Evolutionary conservation across 2,113 vertebrate species (phyloP), one percentile per base, ranked within the genome.

Genomic region (Ochotona princeps): DNA sequence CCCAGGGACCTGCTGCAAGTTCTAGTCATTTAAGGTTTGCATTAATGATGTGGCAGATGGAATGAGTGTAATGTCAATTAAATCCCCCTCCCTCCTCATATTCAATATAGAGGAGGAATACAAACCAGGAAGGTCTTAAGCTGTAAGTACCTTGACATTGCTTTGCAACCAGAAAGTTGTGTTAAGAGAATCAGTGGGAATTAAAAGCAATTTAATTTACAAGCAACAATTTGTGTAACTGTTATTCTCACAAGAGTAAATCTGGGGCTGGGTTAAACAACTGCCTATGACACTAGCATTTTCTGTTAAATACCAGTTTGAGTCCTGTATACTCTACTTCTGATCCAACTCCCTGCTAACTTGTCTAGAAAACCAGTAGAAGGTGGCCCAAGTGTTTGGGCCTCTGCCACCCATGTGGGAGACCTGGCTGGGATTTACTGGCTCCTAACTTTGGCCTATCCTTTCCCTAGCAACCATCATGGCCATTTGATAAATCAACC

Each of bases 41-140:
- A 32, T 89, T 94, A 65, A 90, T 90, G 74, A 81, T n/a, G 44
- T 72, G 84, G 81, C 94, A 89, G 95, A 91, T 92, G 80, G 73
- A 90, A 73, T 61, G 70, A 67, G 8, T 10, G 5, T 78, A 30
- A 73, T 87, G 87, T 69, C 0, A 7, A 89, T 85, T 74, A 87
- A 92, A 82, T 90, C n/a, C 66, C 63, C 54, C 32, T 60, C 63
- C 35, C 80, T 54, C 60, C 38, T 12, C 12, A 13, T 79, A 74
- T 65, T 82, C 94, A 70, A 74, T 81, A 57, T 69, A 61, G 30
- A 82, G 30, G 32, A 89, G 57, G 26, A 65, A 65, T 91, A 90
- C 81, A 94, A 87, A 49, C 69, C 63, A 83, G 25, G 10, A 35
- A 91, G 73, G 73, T 73, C 18, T 74, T 83, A 82, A 60, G 44